These are phyloP conservation scores for Limonius californicus DNA, from an alignment of 1,140 invertebrate species.

Conservation along the genomic window DNA sequence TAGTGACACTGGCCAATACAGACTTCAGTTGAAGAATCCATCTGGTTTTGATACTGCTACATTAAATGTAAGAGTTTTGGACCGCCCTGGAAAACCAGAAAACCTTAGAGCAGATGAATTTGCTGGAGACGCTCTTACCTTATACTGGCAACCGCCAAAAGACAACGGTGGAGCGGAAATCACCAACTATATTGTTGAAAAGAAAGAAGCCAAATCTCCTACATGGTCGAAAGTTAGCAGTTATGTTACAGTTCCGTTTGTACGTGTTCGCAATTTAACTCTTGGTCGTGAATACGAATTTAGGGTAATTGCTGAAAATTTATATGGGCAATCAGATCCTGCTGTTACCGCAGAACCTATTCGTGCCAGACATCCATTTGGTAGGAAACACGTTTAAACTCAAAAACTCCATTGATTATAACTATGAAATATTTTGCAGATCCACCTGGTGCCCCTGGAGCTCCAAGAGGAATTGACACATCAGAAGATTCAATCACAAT, in stretches of 20 bases:
- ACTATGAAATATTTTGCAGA: slow-evolving; percentile 50
- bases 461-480: slow-evolving; percentile 79
- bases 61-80: slow-evolving; percentile 90
- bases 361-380: slow-evolving; percentile 93
- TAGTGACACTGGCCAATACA: slow-evolving; percentile 86
- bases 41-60: slow-evolving; percentile 92
- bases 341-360: slow-evolving; percentile 83
- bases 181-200: slow-evolving; percentile 96
- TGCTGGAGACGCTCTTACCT: slow-evolving; percentile 88
- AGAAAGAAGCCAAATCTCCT: slow-evolving; percentile 74
- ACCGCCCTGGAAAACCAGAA: slow-evolving; percentile 82
- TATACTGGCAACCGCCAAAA: slow-evolving; percentile 94
- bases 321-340: slow-evolving; percentile 92
- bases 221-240: slow-evolving; percentile 90
- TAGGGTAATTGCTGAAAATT: slow-evolving; percentile 95
- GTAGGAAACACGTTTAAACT: slow-evolving; percentile 32
- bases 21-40: slow-evolving; percentile 89
- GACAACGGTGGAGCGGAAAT: slow-evolving; percentile 94
- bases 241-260: slow-evolving; percentile 84
- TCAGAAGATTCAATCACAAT: slow-evolving; percentile 93
- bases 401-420: not conserved
- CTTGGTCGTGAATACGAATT: slow-evolving; percentile 94
- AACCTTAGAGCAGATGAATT: slow-evolving; percentile 90
- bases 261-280: slow-evolving; percentile 85
- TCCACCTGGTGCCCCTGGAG: slow-evolving; percentile 84